Conservation (phyloP, 2,797 vertebrate genomes). For the Tympanoctomys barrerae region DNA sequence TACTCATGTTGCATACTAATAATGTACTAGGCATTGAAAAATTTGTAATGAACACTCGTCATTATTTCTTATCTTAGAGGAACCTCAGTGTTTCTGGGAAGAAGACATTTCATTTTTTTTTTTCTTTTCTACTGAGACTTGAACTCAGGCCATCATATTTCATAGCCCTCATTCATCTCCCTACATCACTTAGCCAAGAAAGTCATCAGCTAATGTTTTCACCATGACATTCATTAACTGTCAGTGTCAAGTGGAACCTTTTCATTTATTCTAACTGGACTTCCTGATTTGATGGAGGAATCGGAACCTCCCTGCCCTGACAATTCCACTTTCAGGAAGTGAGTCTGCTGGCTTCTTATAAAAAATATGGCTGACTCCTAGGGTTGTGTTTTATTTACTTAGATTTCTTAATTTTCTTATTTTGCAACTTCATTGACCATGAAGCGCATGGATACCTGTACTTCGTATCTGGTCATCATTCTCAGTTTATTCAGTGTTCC, state of each 20-base stretch:
- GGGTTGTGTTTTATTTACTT: background rate
- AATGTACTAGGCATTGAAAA: background rate
- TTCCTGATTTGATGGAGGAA: background rate
- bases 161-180: background rate
- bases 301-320: background rate
- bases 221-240: background rate
- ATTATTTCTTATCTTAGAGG: background rate
- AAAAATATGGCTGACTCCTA: background rate
- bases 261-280: background rate
- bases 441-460: rapidly evolving
- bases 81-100: background rate
- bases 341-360: background rate
- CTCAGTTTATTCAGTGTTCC: background rate
- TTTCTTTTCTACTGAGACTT: background rate
- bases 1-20: background rate
- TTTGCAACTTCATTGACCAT: background rate
- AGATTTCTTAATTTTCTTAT: background rate
- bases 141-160: background rate
- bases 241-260: background rate
- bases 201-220: background rate
- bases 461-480: background rate
- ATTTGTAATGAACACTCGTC: background rate
- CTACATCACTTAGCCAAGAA: background rate
- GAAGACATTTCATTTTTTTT: background rate
- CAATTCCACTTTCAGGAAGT: background rate